These are phyloP conservation scores for Cotesia typhae DNA, from an alignment of 1,140 invertebrate species.

Conservation along the genomic window DNA sequence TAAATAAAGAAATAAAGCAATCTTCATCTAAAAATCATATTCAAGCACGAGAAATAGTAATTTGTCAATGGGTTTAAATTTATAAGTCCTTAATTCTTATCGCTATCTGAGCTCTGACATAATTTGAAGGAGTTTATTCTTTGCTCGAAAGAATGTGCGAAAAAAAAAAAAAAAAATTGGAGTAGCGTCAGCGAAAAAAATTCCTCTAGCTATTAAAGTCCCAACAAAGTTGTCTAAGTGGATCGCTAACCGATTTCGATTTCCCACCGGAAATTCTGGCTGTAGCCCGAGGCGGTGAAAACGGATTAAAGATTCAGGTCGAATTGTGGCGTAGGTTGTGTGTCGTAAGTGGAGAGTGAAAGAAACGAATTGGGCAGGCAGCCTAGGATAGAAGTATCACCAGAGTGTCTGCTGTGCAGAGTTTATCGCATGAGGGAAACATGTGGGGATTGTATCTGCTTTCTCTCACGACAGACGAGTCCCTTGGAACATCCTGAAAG, in stretches of 20 bases:
- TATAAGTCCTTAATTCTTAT: not conserved
- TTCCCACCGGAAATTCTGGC: slow-evolving; percentile 23
- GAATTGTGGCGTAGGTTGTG: slow-evolving; percentile 25
- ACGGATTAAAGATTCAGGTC: slow-evolving; percentile 30
- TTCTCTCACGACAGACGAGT: slow-evolving; percentile 28
- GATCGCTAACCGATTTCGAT: slow-evolving; percentile 32
- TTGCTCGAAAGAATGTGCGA: not conserved
- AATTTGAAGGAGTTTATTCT: not conserved
- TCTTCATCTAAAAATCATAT: not conserved
- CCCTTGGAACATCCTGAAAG: slow-evolving; percentile 12
- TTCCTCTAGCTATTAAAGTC: slow-evolving; percentile 20
- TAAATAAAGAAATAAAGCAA: too few species aligned
- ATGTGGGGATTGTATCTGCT: slow-evolving; percentile 27
- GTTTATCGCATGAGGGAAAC: slow-evolving; percentile 17
- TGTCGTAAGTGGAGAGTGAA: slow-evolving; percentile 22
- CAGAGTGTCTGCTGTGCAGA: not conserved
- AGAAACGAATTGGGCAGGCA: too few species aligned
- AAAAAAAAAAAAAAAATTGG: not conserved
- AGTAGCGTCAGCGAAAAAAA: too few species aligned
- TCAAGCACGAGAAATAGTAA: slow-evolving; percentile 4
- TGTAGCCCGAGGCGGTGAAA: slow-evolving; percentile 2
- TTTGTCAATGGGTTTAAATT: slow-evolving; percentile 1
- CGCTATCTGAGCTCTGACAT: not conserved
- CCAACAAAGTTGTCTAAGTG: slow-evolving; percentile 30
- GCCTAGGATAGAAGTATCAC: not conserved